Percentiles rank a stretch among this genome's conserved stretches.
phyloP scores from a whole-genome alignment of 2,113 vertebrate species.

The Chaetodon auriga region DNA sequence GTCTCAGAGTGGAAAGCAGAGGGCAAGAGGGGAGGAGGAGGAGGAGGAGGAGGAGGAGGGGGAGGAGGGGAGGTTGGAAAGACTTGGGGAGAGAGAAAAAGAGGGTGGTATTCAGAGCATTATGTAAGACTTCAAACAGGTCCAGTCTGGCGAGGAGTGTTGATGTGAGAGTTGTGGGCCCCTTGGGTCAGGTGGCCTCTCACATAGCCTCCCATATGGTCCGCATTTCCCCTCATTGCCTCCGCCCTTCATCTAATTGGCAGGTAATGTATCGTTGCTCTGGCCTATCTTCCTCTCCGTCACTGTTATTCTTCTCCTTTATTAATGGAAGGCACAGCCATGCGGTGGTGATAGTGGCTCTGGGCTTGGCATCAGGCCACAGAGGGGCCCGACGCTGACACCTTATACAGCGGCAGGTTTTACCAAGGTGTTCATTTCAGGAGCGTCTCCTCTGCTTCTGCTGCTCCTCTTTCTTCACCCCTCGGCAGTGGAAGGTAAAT shows the following conservation, averaged over 20 bases:
- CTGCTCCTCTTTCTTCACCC: constrained; percentile 62
- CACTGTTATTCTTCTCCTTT: constrained; percentile 70
- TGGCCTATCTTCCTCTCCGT: constrained; percentile 54
- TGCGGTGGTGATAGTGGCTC: constrained; percentile 58
- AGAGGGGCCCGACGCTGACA: constrained; percentile 79
- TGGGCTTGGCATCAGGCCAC: constrained; percentile 75
- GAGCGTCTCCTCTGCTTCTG: constrained; percentile 68
- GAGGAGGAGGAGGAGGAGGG: background rate
- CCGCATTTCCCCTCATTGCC: constrained; percentile 68
- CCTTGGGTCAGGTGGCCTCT: constrained; percentile 81
- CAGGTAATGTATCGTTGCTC: constrained; percentile 83
- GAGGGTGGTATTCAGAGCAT: constrained; percentile 66
- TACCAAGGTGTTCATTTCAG: constrained; percentile 86
- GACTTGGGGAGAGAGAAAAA: constrained; percentile 37
- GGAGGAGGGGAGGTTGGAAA: constrained; percentile 33
- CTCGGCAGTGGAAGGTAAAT: constrained; percentile 72
- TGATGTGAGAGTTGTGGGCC: constrained; percentile 78
- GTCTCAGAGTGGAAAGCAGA: constrained; percentile 62
- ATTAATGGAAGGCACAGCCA: constrained; percentile 71
- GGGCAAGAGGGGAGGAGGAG: constrained; percentile 50
- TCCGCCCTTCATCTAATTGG: constrained; percentile 77
- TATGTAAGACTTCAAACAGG: constrained; percentile 82
- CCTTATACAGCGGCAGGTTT: constrained; percentile 86
- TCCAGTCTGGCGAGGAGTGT: constrained; percentile 71
- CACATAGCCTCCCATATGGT: constrained; percentile 83